These are phyloP conservation scores for Scyliorhinus canicula DNA, from an alignment of 2,797 vertebrate species.

Conservation along the genomic window DNA sequence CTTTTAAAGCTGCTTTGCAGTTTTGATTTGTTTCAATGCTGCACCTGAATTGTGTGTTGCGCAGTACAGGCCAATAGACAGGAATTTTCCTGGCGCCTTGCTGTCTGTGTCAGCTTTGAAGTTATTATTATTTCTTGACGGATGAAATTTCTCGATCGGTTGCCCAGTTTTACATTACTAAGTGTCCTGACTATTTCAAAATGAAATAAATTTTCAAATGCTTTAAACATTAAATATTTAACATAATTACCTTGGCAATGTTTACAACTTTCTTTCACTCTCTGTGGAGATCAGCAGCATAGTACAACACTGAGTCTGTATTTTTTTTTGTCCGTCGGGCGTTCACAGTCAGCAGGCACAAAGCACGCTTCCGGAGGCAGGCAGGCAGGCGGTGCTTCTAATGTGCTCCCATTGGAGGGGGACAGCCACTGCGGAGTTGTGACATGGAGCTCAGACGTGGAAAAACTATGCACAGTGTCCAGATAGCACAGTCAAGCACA, in stretches of 20 bases:
- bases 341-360: too few relatives aligned
- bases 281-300: neutral
- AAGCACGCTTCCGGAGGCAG: too few relatives aligned
- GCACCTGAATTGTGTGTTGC: neutral
- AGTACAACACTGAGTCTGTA: too few relatives aligned
- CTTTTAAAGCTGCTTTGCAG: neutral
- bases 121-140: neutral
- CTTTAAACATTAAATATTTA: constrained; percentile 24
- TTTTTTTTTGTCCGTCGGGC: too few relatives aligned
- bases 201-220: neutral
- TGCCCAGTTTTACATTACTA: neutral
- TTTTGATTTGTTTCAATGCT: neutral
- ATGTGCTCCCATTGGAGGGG: too few relatives aligned
- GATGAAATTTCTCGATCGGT: neutral
- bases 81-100: neutral
- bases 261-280: neutral
- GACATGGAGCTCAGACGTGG: too few relatives aligned
- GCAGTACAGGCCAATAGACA: neutral
- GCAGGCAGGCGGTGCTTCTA: too few relatives aligned
- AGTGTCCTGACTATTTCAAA: neutral
- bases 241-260: constrained; percentile 11
- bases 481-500: too few relatives aligned
- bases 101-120: neutral
- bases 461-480: too few relatives aligned
- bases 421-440: too few relatives aligned